Evolutionary conservation across 2,113 vertebrate genomes (phyloP).

Genomic region (Pogona vitticeps): DNA sequence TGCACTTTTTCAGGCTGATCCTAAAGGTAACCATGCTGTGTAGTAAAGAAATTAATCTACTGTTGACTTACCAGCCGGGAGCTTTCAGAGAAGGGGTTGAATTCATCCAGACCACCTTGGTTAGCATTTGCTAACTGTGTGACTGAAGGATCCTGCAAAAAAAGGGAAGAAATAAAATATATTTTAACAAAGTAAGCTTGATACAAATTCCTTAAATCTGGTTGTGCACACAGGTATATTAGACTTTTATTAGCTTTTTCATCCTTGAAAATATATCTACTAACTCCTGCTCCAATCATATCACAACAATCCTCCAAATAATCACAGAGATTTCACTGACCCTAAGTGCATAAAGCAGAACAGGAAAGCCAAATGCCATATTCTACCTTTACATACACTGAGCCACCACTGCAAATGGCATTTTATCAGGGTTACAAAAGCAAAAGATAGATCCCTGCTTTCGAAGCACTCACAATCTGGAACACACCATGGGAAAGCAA

Average conservation of each 20-base stretch:
- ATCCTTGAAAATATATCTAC: neutral
- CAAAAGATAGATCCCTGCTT: neutral
- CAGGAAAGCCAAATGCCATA: neutral
- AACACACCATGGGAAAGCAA: no score
- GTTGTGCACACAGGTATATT: neutral
- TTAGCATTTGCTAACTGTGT: slow-evolving; percentile 81
- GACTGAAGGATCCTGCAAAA: slow-evolving; percentile 89
- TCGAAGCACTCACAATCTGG: neutral
- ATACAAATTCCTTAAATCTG: neutral
- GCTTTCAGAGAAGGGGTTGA: slow-evolving; percentile 88
- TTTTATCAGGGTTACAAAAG: neutral
- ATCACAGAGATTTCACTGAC: neutral
- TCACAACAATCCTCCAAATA: neutral
- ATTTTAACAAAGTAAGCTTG: neutral
- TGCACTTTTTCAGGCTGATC: neutral
- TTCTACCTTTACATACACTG: no score
- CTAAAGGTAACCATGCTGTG: neutral
- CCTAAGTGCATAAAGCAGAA: neutral
- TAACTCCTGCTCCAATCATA: no score
- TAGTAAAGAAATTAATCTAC: fast-evolving
- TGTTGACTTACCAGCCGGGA: slow-evolving; percentile 72
- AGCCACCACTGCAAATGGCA: neutral
- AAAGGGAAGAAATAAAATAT: neutral
- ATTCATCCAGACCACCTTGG: slow-evolving; percentile 79
- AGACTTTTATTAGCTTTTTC: neutral